A percentile compares a stretch with the other conserved stretches of the same genome.
These are phyloP conservation scores for Ryuthela nishihirai DNA, from an alignment of 2,888 invertebrate genomes.

Conservation along the genomic window DNA sequence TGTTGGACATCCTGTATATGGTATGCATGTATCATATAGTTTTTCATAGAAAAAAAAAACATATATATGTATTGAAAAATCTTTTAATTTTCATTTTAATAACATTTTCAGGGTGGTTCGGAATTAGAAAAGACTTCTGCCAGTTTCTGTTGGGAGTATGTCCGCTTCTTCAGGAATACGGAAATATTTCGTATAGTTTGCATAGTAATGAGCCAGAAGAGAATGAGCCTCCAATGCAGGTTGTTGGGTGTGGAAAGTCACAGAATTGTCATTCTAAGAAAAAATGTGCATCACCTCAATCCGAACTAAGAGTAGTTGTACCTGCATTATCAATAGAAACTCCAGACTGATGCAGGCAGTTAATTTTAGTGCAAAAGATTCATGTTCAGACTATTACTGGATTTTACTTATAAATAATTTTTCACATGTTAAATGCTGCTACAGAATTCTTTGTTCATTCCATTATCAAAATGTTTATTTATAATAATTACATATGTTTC, in stretches of 20 bases:
- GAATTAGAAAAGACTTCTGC: slow-evolving; percentile 95
- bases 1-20: too few species aligned
- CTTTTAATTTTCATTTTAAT: slow-evolving; percentile 6
- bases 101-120: slow-evolving; percentile 88
- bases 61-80: slow-evolving; percentile 46
- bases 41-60: too few species aligned
- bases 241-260: slow-evolving; percentile 13
- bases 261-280: slow-evolving; percentile 23
- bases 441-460: too few species aligned
- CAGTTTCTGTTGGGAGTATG: slow-evolving; percentile 91
- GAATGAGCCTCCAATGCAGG: slow-evolving; percentile 19
- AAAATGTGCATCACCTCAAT: slow-evolving; percentile 17
- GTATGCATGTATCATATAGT: too few species aligned
- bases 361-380: not conserved
- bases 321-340: slow-evolving; percentile 39
- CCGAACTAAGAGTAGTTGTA: slow-evolving; percentile 34
- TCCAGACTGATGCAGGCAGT: slow-evolving; percentile 15
- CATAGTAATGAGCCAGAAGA: slow-evolving; percentile 41
- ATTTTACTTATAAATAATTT: too few species aligned
- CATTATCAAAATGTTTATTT: too few species aligned
- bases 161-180: slow-evolving; percentile 95
- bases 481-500: too few species aligned
- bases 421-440: too few species aligned
- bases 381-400: not conserved
- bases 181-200: slow-evolving; percentile 91